Conservation (phyloP, 2,113 vertebrate species). For the Antechinus flavipes region DNA sequence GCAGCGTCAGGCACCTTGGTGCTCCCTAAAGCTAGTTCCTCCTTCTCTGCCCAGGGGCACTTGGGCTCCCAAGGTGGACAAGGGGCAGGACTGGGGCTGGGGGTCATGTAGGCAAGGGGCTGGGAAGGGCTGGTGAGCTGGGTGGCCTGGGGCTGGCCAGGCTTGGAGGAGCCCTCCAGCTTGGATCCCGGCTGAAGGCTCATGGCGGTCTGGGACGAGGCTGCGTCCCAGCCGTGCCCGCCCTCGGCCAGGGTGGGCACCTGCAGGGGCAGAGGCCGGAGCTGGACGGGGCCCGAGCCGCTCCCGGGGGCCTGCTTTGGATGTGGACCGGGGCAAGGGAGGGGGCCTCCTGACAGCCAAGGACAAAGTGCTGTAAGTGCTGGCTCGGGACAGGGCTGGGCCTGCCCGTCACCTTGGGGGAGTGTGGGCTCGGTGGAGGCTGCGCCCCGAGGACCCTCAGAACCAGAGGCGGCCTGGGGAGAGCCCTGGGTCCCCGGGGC, state of each 20-base stretch:
- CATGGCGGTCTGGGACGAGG: constrained; percentile 28
- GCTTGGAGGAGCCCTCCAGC: constrained; percentile 33
- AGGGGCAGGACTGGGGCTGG: constrained; percentile 51
- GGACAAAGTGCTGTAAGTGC: constrained; percentile 73
- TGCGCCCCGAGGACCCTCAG: constrained; percentile 28
- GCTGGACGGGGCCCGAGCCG: neutral
- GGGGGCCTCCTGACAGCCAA: constrained; percentile 38
- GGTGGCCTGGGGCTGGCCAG: neutral
- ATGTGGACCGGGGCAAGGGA: neutral
- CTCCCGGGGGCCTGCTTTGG: constrained; percentile 61
- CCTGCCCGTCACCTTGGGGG: constrained; percentile 48
- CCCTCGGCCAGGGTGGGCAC: neutral
- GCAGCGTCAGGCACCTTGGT: constrained; percentile 74
- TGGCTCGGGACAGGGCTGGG: constrained; percentile 50
- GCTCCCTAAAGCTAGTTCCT: constrained; percentile 43
- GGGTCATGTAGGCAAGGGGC: constrained; percentile 24
- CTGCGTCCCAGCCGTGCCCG: constrained; percentile 26
- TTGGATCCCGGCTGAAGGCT: constrained; percentile 33
- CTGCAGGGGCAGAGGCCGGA: neutral
- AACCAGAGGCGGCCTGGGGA: neutral
- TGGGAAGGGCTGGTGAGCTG: neutral
- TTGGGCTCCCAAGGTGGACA: constrained; percentile 56
- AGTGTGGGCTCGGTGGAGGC: neutral
- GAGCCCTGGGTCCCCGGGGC: neutral
- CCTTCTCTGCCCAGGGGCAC: constrained; percentile 39